phyloP scores from a whole-genome alignment of 1,140 invertebrate species.

The Mercenaria mercenaria region DNA sequence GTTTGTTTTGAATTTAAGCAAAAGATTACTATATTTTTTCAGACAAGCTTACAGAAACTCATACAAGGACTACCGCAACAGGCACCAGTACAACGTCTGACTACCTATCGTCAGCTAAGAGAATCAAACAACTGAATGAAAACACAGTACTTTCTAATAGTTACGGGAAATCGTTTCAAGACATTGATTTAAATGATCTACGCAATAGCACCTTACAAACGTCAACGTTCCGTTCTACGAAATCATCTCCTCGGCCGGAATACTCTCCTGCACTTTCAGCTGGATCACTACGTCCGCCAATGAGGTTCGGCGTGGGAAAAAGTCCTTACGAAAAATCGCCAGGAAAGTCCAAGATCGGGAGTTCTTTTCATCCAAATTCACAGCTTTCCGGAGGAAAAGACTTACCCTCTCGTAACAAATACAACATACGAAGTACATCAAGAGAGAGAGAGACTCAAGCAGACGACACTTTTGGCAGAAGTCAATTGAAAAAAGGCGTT shows the following conservation, averaged over 20 bases:
- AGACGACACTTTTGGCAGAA: background rate
- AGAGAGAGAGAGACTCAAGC: background rate
- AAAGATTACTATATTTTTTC: constrained; percentile 1
- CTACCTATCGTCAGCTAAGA: too few relatives aligned
- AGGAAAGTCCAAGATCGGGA: background rate
- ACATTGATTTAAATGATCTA: background rate
- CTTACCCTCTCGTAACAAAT: background rate
- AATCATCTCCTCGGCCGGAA: background rate
- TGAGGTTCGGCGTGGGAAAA: constrained; percentile 12
- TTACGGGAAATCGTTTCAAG: constrained; percentile 7
- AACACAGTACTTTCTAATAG: background rate
- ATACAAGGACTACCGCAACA: background rate
- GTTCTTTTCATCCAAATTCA: background rate
- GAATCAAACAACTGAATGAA: too few relatives aligned
- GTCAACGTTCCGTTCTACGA: too few relatives aligned
- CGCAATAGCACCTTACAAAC: background rate
- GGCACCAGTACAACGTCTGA: too few relatives aligned
- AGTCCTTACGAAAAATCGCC: background rate
- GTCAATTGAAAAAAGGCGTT: background rate
- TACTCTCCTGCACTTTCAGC: background rate
- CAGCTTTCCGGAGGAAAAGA: too few relatives aligned
- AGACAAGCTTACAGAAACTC: background rate
- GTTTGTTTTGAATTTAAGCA: too few relatives aligned
- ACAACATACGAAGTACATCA: background rate
- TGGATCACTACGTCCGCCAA: constrained; percentile 3